Evolutionary conservation across 2,888 invertebrate genomes (phyloP).

Genomic region (Scaeva pyrastri): DNA sequence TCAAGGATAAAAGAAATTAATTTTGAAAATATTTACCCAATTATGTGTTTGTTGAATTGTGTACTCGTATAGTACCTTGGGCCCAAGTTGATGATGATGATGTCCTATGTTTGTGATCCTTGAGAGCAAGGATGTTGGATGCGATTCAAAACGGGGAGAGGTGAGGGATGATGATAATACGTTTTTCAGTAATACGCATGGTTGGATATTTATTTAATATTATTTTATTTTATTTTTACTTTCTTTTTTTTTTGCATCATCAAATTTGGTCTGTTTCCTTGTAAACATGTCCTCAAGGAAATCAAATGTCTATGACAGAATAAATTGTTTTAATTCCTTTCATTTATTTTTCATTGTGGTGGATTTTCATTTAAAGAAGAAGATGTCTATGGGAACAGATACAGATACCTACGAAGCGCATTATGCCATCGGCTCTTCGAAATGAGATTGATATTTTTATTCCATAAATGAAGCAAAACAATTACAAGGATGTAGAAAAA

Average conservation of each 20-base stretch:
- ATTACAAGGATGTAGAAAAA: too few species aligned
- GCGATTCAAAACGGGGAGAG: neutral
- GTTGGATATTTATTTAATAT: constrained; percentile 33
- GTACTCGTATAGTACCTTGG: constrained; percentile 48
- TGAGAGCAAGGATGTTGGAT: constrained; percentile 29
- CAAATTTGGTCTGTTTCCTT: constrained; percentile 27
- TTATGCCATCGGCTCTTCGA: constrained; percentile 24
- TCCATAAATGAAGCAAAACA: constrained; percentile 15
- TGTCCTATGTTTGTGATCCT: constrained; percentile 1
- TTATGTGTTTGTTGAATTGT: constrained; percentile 71
- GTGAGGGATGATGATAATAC: constrained; percentile 44
- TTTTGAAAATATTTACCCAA: constrained; percentile 76
- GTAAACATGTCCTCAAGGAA: constrained; percentile 58
- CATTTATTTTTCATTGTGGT: neutral
- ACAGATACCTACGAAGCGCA: constrained; percentile 33
- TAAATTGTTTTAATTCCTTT: constrained; percentile 42
- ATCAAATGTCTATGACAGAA: constrained; percentile 63
- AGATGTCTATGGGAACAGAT: neutral
- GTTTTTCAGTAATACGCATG: constrained; percentile 51
- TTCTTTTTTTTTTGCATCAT: constrained; percentile 3
- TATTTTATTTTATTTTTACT: too few species aligned
- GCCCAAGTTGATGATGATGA: constrained; percentile 1
- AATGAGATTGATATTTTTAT: constrained; percentile 34
- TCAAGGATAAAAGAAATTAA: constrained; percentile 74
- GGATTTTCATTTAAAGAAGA: neutral